Evolutionary conservation across 2,888 invertebrate genomes (phyloP), one percentile per base, ranked within the genome.

Genomic region (Elegia similella): DNA sequence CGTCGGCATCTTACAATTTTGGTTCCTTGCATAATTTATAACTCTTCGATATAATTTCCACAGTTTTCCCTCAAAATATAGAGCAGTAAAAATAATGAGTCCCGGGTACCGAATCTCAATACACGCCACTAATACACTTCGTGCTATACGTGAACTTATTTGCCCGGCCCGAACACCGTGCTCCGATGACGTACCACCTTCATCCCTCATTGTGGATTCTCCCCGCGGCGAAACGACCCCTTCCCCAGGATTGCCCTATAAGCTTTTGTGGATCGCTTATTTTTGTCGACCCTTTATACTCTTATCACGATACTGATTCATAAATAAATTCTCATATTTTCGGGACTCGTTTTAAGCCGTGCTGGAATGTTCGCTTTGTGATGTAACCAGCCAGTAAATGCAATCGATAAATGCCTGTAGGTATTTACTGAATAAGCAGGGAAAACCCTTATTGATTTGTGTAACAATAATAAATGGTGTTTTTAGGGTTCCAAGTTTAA

Each of bases 191-290:
- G 76, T 76, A 78, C 47, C 52, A 54, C 61, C 58, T 59, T 46
- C 42, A 70, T 69, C 71, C 66, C 65, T 76, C 78, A 79, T 83
- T 79, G 75, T 66, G 72, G 72, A 82, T 83, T 82, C 82, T 70
- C 71, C 71, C 62, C 74, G 78, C 79, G 78, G 62, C 69, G 63
- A 60, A 66, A 69, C 77, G 82, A 82, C 82, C 84, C 76, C 76
- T 76, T 72, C 73, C 71, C 73, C 62, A 66, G 71, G 72, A 75
- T 78, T 78, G 80, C 78, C 78, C 78, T 76, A 74, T 64, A 70
- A 67, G 73, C 56, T 72, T 77, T 78, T 66, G 64, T 66, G 69
- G 76, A 76, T 75, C 79, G 73, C 75, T 77, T 78, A 73, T 75
- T 78, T 73, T 77, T 70, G 73, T 70, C 71, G 70, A 66, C 72